phyloP scores from a whole-genome alignment of 2,888 invertebrate genomes.

The Rhabditophanes sp. region DNA sequence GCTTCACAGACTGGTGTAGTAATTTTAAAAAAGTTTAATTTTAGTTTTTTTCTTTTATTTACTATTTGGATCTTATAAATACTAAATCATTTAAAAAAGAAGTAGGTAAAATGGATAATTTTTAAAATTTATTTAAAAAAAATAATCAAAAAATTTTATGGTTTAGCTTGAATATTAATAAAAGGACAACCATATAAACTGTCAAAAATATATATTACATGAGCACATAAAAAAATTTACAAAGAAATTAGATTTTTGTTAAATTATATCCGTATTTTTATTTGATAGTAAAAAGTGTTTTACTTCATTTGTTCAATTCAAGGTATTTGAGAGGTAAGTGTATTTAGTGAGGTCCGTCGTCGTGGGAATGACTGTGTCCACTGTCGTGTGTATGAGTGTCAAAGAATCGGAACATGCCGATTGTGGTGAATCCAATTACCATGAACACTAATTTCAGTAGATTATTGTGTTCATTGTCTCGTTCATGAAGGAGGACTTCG shows the following conservation, averaged over 20 bases:
- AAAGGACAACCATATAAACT: background rate
- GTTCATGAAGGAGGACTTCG: constrained; percentile 51
- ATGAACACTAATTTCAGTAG: constrained; percentile 29
- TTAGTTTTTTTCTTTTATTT: background rate
- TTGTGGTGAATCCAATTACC: constrained; percentile 35
- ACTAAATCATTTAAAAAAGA: background rate
- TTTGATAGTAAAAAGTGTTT: background rate
- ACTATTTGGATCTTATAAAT: background rate
- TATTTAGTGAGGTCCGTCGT: background rate
- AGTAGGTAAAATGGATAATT: background rate
- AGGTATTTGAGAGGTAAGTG: constrained; percentile 1
- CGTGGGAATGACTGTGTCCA: constrained; percentile 7
- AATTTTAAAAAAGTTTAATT: background rate
- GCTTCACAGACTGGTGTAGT: background rate
- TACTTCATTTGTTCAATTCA: background rate
- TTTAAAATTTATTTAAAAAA: background rate
- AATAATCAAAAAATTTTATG: background rate
- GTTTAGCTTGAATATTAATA: background rate
- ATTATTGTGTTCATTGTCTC: constrained; percentile 44
- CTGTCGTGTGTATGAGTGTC: constrained; percentile 9
- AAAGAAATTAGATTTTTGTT: background rate
- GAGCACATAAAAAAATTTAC: background rate
- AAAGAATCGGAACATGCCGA: constrained; percentile 29
- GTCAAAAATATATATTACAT: background rate
- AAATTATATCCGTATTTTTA: background rate